phyloP scores from a whole-genome alignment of 2,888 invertebrate genomes.

The Idaea dimidiata region DNA sequence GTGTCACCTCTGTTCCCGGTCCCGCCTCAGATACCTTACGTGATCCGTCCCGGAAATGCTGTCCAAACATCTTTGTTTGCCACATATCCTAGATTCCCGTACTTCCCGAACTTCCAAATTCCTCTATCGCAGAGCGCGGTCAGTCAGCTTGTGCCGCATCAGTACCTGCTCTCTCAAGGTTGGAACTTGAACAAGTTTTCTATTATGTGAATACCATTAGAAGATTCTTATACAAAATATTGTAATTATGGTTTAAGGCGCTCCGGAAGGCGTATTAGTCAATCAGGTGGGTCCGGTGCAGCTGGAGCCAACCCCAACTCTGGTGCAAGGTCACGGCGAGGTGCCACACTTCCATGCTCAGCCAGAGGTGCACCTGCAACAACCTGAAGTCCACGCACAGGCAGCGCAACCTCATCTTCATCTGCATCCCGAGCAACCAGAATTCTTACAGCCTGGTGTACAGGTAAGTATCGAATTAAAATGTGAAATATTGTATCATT shows the following conservation, averaged over 20 bases:
- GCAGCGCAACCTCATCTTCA: conserved; percentile 7
- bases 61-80: conserved; percentile 71
- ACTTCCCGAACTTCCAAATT: conserved; percentile 51
- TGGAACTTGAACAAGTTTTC: neutral
- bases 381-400: conserved; percentile 28
- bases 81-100: conserved; percentile 68
- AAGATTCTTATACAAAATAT: neutral
- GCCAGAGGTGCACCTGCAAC: conserved; percentile 26
- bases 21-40: conserved; percentile 55
- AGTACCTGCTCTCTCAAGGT: conserved; percentile 46
- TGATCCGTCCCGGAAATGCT: conserved; percentile 69
- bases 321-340: conserved; percentile 40
- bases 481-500: neutral
- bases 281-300: conserved; percentile 42
- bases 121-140: conserved; percentile 41
- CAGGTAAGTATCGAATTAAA: neutral
- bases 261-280: conserved; percentile 40
- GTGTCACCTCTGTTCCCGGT: conserved; percentile 41
- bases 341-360: conserved; percentile 27
- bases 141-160: conserved; percentile 52
- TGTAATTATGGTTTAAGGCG: conserved; percentile 8
- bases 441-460: neutral
- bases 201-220: neutral
- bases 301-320: conserved; percentile 40
- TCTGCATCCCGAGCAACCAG: neutral